Conservation (phyloP, 2,888 invertebrate species). For the Drosophila picticornis region DNA sequence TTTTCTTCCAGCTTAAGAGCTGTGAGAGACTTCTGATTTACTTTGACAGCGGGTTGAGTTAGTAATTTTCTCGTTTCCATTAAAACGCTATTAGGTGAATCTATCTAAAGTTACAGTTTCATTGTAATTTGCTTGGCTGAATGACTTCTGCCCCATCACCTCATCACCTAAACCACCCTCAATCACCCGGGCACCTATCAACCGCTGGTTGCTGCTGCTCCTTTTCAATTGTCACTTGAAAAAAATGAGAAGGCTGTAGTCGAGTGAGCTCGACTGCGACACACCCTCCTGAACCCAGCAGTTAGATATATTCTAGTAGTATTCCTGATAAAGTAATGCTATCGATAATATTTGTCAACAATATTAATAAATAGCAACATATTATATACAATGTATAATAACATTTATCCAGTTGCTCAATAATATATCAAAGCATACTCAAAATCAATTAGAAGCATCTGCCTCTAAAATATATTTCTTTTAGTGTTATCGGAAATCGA, state of each 20-base stretch:
- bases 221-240: conserved; percentile 58
- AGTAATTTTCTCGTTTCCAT: conserved; percentile 56
- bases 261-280: not conserved
- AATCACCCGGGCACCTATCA: not conserved
- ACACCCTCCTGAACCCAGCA: not conserved
- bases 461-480: not conserved
- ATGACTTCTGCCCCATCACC: conserved; percentile 31
- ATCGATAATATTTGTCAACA: no score
- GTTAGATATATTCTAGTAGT: not conserved
- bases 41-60: conserved; percentile 23
- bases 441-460: not conserved
- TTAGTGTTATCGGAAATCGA: not conserved
- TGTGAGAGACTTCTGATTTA: no score
- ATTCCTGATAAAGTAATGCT: not conserved
- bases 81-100: conserved; percentile 40
- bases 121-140: conserved; percentile 45
- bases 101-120: conserved; percentile 9
- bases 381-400: no score
- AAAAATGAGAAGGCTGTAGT: not conserved
- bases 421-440: not conserved
- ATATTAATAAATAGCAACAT: no score
- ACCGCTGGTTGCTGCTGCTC: conserved; percentile 37
- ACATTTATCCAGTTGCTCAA: no score
- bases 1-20: no score
- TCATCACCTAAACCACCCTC: not conserved